Base-by-base conservation (phyloP, 2,797 vertebrate species). In the Microhierax caerulescens region DNA sequence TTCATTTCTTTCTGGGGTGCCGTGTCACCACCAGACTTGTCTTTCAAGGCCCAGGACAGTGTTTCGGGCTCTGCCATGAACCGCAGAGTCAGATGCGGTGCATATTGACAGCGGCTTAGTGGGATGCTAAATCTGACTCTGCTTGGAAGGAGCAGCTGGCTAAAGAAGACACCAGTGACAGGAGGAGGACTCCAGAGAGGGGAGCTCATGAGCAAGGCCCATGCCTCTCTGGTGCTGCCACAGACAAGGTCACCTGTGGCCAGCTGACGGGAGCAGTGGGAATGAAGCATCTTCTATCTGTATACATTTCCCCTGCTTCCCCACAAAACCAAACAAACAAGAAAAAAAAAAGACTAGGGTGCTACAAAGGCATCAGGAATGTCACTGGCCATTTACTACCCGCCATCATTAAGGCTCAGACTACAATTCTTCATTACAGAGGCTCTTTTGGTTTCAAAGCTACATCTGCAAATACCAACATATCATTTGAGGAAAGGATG, bases 51-150 rank as follows among this genome's bases (percentile, higher is more conserved):
- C 41, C 41, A 41, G 41, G 41, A 41, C 41, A 41, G 41, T 41
- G 41, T 41, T 41, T 41, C 15, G 41, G 37, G 13, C 32, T 81
- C 45, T 23, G 22, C 19, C 27, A 30, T n/a, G 32, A 34, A 30
- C 24, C 1, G 1, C 12, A 21, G 54, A 73, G 51, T 36, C 48
- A 61, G 54, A 27, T 5, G 18, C 0, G 4, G 41, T 7, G 13
- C 41, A 22, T 7, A 41, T 8, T n/a, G 54, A 39, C 13, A 32
- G 37, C 11, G 32, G 57, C 34, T 60, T 19, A 88, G 50, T 16
- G 39, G n/a, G 51, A 19, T 27, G n/a, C 39, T 56, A 45, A 57
- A 41, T 23, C 25, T 47, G 67, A 16, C 23, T 5, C 54, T 47
- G 34, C 21, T 73, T 48, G 47, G 76, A 32, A 43, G 32, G 6